Percentiles rank a stretch among this genome's conserved stretches.
These are phyloP conservation scores for Carcinoscorpius rotundicauda DNA, from an alignment of 1,140 invertebrate genomes.

Conservation along the genomic window DNA sequence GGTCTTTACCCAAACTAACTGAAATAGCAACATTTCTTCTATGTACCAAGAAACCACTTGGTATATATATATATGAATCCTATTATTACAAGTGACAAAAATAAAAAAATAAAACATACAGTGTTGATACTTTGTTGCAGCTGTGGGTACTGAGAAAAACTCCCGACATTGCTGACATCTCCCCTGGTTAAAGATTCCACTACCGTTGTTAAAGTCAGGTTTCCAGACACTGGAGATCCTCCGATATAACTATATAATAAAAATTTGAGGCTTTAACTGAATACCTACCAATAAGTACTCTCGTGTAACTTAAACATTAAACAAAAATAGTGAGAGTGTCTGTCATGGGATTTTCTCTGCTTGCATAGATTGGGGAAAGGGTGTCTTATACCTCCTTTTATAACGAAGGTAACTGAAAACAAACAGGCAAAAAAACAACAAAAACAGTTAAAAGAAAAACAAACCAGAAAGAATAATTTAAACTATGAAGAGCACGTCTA, in stretches of 20 bases:
- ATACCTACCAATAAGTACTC: no score
- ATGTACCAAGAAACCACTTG: no score
- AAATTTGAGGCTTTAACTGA: no score
- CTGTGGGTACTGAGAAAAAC: not conserved
- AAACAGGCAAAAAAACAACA: no score
- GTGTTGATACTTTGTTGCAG: not conserved
- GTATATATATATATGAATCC: not conserved
- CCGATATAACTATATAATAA: constrained; percentile 32
- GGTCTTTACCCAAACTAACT: no score
- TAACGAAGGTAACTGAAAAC: no score
- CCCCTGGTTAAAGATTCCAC: constrained; percentile 45
- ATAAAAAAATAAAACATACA: not conserved
- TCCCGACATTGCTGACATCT: not conserved
- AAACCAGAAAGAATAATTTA: no score
- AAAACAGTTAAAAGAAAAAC: no score
- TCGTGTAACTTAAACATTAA: constrained; percentile 16
- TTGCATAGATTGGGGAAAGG: not conserved
- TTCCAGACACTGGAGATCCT: constrained; percentile 45
- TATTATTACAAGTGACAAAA: not conserved
- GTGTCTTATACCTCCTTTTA: not conserved
- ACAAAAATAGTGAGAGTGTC: not conserved
- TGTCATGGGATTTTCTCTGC: not conserved
- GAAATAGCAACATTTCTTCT: no score
- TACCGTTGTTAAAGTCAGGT: constrained; percentile 68
- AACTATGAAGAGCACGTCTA: no score